Conservation (phyloP, 2,113 vertebrate species). For the Spea multiplicata region DNA sequence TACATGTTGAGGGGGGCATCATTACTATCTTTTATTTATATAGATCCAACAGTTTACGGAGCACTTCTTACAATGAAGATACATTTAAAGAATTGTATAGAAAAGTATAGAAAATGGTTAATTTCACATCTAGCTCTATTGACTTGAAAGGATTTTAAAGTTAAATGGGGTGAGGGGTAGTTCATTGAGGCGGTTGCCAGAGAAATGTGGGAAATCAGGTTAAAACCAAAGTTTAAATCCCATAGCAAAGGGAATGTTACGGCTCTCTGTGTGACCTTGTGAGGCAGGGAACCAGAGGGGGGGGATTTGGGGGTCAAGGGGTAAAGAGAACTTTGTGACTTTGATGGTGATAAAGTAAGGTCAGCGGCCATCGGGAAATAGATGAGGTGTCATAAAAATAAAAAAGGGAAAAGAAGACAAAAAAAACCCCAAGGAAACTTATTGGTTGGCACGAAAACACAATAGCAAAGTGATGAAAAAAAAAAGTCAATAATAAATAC, state of each 20-base stretch:
- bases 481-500: no score
- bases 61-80: no score
- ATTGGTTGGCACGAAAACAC: no score
- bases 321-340: constrained; percentile 1
- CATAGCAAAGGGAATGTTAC: constrained; percentile 9
- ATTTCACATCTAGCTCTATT: neutral
- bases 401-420: neutral
- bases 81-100: no score
- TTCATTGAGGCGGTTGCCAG: constrained; percentile 51
- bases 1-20: no score
- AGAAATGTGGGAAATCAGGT: constrained; percentile 55
- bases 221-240: constrained; percentile 49
- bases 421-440: neutral
- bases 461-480: no score
- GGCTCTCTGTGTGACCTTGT: constrained; percentile 12
- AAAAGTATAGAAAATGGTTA: neutral
- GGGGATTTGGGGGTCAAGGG: constrained; percentile 16
- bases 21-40: no score
- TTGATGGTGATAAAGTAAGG: constrained; percentile 16
- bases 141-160: constrained; percentile 7
- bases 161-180: constrained; percentile 55
- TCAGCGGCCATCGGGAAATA: neutral
- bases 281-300: neutral
- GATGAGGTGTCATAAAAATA: neutral
- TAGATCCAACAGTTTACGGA: no score